A percentile compares a stretch with the other conserved stretches of the same genome.
These are phyloP conservation scores for Sebastes nivosus DNA, from an alignment of 2,797 vertebrate genomes.

Conservation along the genomic window DNA sequence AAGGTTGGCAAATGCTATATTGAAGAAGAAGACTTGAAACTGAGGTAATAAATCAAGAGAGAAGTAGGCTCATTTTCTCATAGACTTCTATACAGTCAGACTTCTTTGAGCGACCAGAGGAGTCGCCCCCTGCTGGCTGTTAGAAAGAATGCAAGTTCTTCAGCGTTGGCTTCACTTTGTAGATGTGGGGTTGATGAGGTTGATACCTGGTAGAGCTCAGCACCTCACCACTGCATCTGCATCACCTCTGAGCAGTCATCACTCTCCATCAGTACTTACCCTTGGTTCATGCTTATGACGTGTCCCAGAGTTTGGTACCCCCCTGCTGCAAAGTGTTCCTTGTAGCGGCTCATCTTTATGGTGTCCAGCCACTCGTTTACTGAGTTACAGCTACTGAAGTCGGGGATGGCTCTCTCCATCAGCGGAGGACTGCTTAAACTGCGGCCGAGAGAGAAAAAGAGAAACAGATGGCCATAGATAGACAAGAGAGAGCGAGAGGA, in stretches of 20 bases:
- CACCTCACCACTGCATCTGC: neutral
- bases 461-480: slow-evolving; percentile 28
- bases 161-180: too few relatives aligned
- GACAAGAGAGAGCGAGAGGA: slow-evolving; percentile 22
- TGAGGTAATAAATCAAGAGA: too few relatives aligned
- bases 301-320: slow-evolving; percentile 94
- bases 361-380: slow-evolving; percentile 97
- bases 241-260: neutral
- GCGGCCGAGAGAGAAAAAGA: slow-evolving; percentile 37
- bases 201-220: neutral
- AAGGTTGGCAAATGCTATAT: too few relatives aligned
- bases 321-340: slow-evolving; percentile 91
- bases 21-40: too few relatives aligned
- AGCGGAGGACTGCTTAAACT: slow-evolving; percentile 90
- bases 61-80: too few relatives aligned
- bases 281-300: slow-evolving; percentile 91
- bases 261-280: slow-evolving; percentile 82
- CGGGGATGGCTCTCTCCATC: slow-evolving; percentile 87
- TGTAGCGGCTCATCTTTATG: slow-evolving; percentile 96
- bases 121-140: too few relatives aligned
- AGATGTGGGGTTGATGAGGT: too few relatives aligned
- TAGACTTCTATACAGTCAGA: too few relatives aligned
- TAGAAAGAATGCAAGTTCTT: too few relatives aligned
- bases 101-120: too few relatives aligned
- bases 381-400: slow-evolving; percentile 88